These are phyloP conservation scores for Zygothrica quintamaculata DNA, from an alignment of 2,888 invertebrate species.

Conservation along the genomic window DNA sequence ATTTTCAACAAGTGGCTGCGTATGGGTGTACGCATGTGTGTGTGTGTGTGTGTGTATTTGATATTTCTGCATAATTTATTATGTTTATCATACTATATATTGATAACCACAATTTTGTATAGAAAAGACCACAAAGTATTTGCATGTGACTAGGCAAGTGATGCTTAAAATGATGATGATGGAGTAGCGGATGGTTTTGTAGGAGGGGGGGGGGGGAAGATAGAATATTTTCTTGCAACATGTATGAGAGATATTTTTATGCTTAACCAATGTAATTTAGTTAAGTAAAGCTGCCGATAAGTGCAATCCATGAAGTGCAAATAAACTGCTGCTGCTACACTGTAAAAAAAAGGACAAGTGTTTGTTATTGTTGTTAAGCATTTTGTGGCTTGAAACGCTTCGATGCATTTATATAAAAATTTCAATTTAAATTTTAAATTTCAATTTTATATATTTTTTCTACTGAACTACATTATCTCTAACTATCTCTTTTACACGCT, in stretches of 20 bases:
- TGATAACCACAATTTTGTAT: constrained; percentile 57
- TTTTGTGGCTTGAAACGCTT: constrained; percentile 38
- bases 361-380: constrained; percentile 3
- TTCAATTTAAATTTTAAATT: constrained; percentile 43
- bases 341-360: too few relatives aligned
- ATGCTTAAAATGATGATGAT: too few relatives aligned
- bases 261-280: constrained; percentile 52
- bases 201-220: constrained; percentile 1
- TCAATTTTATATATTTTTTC: too few relatives aligned
- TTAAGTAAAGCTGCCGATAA: constrained; percentile 58
- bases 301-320: constrained; percentile 40
- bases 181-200: background rate
- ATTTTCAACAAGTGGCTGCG: constrained; percentile 59
- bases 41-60: constrained; percentile 30
- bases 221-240: background rate
- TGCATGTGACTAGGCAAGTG: constrained; percentile 15
- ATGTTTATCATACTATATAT: constrained; percentile 45
- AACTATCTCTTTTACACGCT: background rate
- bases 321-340: constrained; percentile 22
- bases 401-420: constrained; percentile 36
- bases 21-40: constrained; percentile 4
- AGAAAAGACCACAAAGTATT: constrained; percentile 59
- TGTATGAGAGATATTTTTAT: constrained; percentile 7
- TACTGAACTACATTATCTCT: background rate
- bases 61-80: constrained; percentile 72